Evolutionary conservation across 2,888 invertebrate genomes (phyloP).

Genomic region (Laothoe populi): DNA sequence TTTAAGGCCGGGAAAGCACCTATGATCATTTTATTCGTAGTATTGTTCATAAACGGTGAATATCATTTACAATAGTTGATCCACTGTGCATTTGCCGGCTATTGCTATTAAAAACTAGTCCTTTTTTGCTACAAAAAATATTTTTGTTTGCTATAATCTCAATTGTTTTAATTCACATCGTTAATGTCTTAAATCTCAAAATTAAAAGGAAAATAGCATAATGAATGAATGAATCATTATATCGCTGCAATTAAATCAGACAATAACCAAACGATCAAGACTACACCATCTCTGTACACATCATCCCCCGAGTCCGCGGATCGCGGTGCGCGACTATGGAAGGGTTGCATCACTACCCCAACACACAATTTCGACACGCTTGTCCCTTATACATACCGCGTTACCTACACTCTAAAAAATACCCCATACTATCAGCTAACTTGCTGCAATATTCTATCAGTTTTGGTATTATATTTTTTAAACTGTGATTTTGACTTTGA

Average conservation of each 20-base stretch:
- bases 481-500: constrained; percentile 40
- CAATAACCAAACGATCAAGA: constrained; percentile 50
- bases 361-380: constrained; percentile 73
- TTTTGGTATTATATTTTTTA: constrained; percentile 31
- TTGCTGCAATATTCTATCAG: constrained; percentile 32
- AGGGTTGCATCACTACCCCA: constrained; percentile 77
- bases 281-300: constrained; percentile 32
- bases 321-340: constrained; percentile 65
- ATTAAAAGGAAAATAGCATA: too few relatives aligned
- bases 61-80: too few relatives aligned
- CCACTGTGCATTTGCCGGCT: too few relatives aligned
- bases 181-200: too few relatives aligned
- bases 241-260: not conserved
- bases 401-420: constrained; percentile 33
- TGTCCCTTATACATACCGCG: constrained; percentile 54
- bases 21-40: too few relatives aligned
- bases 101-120: too few relatives aligned
- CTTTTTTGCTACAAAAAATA: too few relatives aligned
- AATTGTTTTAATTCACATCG: too few relatives aligned
- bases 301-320: constrained; percentile 70
- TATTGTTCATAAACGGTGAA: too few relatives aligned
- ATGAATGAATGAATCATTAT: not conserved
- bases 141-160: too few relatives aligned
- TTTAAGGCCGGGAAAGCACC: too few relatives aligned
- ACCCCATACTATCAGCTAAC: constrained; percentile 31